A percentile compares a stretch with the other conserved stretches of the same genome.
These are phyloP conservation scores for Drosophila mojavensis DNA, from an alignment of 1,140 invertebrate species.

Conservation along the genomic window DNA sequence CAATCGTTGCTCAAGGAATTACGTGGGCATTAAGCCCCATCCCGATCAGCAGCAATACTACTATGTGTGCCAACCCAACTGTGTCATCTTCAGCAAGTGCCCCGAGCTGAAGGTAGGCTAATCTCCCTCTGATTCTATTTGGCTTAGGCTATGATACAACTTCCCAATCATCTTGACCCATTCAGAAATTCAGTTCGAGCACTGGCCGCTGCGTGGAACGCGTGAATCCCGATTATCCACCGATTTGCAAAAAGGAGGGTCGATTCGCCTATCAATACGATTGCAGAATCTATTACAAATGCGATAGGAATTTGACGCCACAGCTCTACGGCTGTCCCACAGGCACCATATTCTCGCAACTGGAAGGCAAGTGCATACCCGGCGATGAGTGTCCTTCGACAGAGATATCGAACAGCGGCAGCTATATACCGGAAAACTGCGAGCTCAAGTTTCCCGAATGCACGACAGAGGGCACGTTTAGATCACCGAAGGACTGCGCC, in stretches of 20 bases:
- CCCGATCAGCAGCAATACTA: conserved; percentile 83
- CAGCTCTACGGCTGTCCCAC: conserved; percentile 72
- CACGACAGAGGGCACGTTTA: conserved; percentile 70
- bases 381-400: conserved; percentile 69
- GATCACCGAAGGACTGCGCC: conserved; percentile 78
- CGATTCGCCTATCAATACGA: conserved; percentile 71
- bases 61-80: conserved; percentile 78
- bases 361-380: conserved; percentile 63
- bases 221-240: conserved; percentile 23
- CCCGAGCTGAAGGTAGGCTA: conserved; percentile 60
- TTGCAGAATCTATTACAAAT: conserved; percentile 79
- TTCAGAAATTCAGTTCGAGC: conserved; percentile 60
- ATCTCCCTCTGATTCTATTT: neutral
- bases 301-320: conserved; percentile 60
- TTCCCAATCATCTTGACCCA: neutral
- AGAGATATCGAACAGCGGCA: conserved; percentile 62
- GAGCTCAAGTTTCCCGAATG: conserved; percentile 81
- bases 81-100: conserved; percentile 82
- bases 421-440: conserved; percentile 69
- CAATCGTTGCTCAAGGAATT: conserved; percentile 79
- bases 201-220: conserved; percentile 61
- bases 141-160: too few relatives aligned
- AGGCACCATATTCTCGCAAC: conserved; percentile 70
- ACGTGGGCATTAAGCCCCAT: conserved; percentile 77
- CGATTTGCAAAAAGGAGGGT: conserved; percentile 58